Evolutionary conservation across 2,797 vertebrate genomes (phyloP), one percentile per base, ranked within the genome.

Genomic region (Ctenopoma multispine): DNA sequence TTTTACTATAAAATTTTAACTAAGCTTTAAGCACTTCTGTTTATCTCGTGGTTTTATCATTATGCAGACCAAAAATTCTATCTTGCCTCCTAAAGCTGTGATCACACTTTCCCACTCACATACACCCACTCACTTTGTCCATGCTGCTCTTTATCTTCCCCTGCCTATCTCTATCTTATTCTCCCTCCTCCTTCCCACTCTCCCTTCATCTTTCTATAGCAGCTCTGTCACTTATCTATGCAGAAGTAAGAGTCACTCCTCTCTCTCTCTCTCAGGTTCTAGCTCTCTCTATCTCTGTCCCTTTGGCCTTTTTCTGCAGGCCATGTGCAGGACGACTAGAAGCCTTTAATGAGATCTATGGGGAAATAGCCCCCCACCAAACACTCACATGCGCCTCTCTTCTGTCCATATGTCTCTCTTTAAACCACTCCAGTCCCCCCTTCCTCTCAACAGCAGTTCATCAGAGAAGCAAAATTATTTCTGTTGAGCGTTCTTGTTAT

Each of bases 291-390:
- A 5, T 70, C 69, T 31, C 38, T 54, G 58, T 81, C 85, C 77
- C 87, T 80, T 63, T 83, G 72, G 87, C 72, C 77, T 61, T 82
- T 86, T 83, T 64, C 89, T 83, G 70, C 81, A 86, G 86, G 88
- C 77, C 74, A 73, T 71, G 70, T 80, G 75, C 79, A 76, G 43
- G 10, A 81, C 91, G 89, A 84, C 78, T 67, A 38, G 70, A 66
- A 83, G 77, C 63, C 75, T 91, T 90, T 93, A 93, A 94, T 93
- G 85, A 94, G 92, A 74, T 88, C 93, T 89, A 18, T 62, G 61
- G 92, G 92, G 92, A 94, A 88, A 90, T 87, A 83, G 63, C 75
- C 66, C 80, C 8, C 38, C 36, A 48, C 59, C 31, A 56, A 40
- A 70, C 9, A 62, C 55, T 63, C 46, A 7, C 36, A 14, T 6